A percentile compares a stretch with the other conserved stretches of the same genome.
phyloP scores from a whole-genome alignment of 2,797 vertebrate species.

The Thripadectes ignobilis region DNA sequence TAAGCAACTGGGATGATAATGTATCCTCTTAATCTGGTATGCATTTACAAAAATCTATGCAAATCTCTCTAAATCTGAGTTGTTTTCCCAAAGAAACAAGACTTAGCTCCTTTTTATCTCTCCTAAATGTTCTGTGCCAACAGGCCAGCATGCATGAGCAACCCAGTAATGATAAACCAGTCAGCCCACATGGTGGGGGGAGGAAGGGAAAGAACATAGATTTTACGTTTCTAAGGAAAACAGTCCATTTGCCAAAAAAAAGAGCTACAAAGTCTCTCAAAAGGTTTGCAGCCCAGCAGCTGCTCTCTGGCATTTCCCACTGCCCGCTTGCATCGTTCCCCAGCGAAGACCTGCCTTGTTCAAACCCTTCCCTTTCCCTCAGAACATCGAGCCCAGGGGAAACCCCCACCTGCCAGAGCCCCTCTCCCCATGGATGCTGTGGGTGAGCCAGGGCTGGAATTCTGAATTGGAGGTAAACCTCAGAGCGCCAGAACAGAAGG shows the following conservation, averaged over 20 bases:
- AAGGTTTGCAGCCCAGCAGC: not conserved
- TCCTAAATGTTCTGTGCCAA: not conserved
- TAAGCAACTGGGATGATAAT: not conserved
- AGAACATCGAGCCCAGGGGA: not conserved
- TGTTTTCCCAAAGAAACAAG: not conserved
- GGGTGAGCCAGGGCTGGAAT: not conserved
- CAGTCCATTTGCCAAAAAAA: not conserved
- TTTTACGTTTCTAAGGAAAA: not conserved
- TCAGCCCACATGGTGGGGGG: not conserved
- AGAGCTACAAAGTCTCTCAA: not conserved
- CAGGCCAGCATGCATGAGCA: not conserved
- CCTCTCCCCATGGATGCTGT: not conserved
- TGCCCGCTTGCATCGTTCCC: not conserved
- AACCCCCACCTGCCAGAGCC: not conserved
- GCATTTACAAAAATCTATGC: conserved; percentile 25
- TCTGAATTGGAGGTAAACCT: not conserved
- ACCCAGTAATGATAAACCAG: not conserved
- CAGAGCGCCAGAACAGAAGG: not conserved
- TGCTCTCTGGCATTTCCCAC: not conserved
- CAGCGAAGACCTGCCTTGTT: not conserved
- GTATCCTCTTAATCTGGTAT: not conserved
- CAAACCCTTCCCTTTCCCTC: not conserved
- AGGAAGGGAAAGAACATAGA: not conserved
- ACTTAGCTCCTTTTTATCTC: not conserved
- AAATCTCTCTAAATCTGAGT: not conserved